Evolutionary conservation across 2,113 vertebrate species (phyloP), one percentile per base, ranked within the genome.

Genomic region (Vidua chalybeata): DNA sequence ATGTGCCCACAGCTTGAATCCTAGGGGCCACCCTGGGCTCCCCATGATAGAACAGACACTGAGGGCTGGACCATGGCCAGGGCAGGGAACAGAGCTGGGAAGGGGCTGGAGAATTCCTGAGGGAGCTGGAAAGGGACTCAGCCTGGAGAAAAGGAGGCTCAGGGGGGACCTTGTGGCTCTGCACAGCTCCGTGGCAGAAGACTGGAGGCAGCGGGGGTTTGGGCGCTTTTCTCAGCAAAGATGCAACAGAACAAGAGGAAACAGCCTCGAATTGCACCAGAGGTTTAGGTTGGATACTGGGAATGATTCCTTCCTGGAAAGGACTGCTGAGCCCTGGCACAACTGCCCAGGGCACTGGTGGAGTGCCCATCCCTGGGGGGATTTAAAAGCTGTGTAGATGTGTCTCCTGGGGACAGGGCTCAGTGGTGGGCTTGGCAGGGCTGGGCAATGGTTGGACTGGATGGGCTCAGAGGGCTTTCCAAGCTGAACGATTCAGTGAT

Each of bases 41-140:
- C 37, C 31, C 28, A 3, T 2, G 19, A 4, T 39, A 61, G 33
- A 7, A 46, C 8, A 20, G 23, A 26, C 46, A 4, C 0, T 1
- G 54, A n/a, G 61, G 28, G 22, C 45, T 52, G 52, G 33, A 74
- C 23, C 0, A 0, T 24, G 52, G 6, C 15, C 33, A 39, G 46
- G 68, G 27, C 1, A 52, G 19, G 22, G 68, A 69, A 19, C 0
- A 0, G 73, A 15, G 49, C 30, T 79, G 75, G 7, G 30, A 12
- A 41, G 20, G 66, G 26, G 0, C 26, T 76, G 72, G 52, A 58
- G 56, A 33, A 33, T 56, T 2, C 54, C 54, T 56, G 41, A 41
- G 41, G 41, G 33, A 45, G 33, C 39, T 54, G 73, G n/a, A 3
- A 39, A 51, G 46, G 61, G 48, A 22, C 39, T 62, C 5, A 78